A percentile compares a stretch with the other conserved stretches of the same genome.
Conservation (phyloP, 2,888 invertebrate species). For the Drosophila tripunctata region DNA sequence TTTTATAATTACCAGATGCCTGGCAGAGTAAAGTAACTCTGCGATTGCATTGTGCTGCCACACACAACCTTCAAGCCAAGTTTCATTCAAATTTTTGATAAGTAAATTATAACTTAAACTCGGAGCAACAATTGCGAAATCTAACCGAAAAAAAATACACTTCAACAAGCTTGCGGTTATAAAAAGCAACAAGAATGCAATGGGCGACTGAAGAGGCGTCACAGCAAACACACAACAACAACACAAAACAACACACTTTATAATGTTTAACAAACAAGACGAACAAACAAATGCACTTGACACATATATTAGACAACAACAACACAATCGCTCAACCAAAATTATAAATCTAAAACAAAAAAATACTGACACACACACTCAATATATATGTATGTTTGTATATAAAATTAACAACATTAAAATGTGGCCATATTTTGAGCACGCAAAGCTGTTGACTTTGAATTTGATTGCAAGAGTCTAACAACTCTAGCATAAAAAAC, state of each 20-base stretch:
- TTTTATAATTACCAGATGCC: neutral
- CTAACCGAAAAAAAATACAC: slow-evolving; percentile 1
- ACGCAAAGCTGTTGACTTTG: slow-evolving; percentile 73
- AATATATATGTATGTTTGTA: slow-evolving; percentile 24
- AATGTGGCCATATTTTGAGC: slow-evolving; percentile 56
- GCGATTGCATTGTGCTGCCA: neutral
- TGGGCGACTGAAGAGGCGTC: slow-evolving; percentile 22
- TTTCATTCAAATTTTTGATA: slow-evolving; percentile 29
- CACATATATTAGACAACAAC: slow-evolving; percentile 49
- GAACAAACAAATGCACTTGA: slow-evolving; percentile 57
- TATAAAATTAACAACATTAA: slow-evolving; percentile 54
- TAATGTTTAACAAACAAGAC: slow-evolving; percentile 13
- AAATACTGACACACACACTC: slow-evolving; percentile 5
- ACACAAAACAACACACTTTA: neutral
- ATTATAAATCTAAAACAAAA: neutral
- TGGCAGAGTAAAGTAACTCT: neutral
- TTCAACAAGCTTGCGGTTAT: slow-evolving; percentile 14
- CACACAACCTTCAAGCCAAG: slow-evolving; percentile 24
- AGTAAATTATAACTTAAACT: slow-evolving; percentile 7
- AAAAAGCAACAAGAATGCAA: slow-evolving; percentile 21
- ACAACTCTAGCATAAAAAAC: slow-evolving; percentile 24
- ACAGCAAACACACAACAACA: slow-evolving; percentile 21
- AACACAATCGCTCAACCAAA: slow-evolving; percentile 14
- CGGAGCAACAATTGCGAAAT: neutral
- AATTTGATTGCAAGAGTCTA: slow-evolving; percentile 36